These are phyloP conservation scores for Aratinga solstitialis DNA, from an alignment of 2,797 vertebrate genomes.

Conservation along the genomic window DNA sequence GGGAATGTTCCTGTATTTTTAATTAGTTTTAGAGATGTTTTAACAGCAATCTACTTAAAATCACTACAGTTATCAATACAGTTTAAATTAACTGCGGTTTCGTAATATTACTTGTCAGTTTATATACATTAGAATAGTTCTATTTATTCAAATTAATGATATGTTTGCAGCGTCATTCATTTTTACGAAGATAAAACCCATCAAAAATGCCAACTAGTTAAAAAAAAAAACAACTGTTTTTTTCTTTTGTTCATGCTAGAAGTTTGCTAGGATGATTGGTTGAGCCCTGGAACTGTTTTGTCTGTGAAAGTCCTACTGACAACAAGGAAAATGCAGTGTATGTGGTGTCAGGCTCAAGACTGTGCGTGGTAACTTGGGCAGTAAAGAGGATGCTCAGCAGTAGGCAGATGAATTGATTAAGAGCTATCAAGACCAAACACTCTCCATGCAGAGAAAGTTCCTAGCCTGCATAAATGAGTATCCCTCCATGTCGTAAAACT, in stretches of 20 bases:
- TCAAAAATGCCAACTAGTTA: neutral
- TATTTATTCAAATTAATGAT: neutral
- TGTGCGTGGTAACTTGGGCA: neutral
- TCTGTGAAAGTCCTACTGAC: neutral
- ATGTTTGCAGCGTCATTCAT: neutral
- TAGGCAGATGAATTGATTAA: neutral
- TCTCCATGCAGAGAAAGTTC: neutral
- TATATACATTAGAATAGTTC: neutral
- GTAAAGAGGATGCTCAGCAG: neutral
- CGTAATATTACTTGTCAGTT: neutral
- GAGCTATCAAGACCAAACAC: neutral
- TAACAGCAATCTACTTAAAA: neutral
- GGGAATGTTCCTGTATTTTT: neutral
- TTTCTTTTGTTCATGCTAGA: neutral
- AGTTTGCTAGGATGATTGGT: neutral
- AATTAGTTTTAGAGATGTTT: neutral
- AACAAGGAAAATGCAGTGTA: neutral
- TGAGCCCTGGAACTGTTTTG: neutral
- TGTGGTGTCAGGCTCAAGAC: neutral
- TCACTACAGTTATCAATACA: neutral
- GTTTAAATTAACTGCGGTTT: neutral
- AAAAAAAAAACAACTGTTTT: neutral
- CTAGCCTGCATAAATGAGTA: neutral
- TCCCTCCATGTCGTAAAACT: neutral
- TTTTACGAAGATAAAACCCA: neutral